phyloP scores from a whole-genome alignment of 1,140 invertebrate genomes.

The Drosophila athabasca region DNA sequence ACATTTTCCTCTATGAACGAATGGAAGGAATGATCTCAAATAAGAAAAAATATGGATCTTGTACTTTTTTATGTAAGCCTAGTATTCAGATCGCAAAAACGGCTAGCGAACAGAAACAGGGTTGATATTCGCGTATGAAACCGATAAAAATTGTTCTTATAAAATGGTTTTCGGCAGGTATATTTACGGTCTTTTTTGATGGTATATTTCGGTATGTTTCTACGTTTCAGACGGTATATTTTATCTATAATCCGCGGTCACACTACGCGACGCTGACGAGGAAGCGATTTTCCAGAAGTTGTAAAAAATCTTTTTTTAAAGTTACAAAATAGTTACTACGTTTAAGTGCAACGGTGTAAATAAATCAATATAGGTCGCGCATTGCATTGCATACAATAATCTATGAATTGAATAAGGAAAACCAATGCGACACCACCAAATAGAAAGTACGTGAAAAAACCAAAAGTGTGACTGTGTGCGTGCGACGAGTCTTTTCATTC shows the following conservation, averaged over 20 bases:
- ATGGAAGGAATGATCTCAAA: no score
- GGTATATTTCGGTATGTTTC: no score
- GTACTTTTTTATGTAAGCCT: no score
- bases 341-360: constrained; percentile 64
- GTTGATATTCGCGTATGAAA: no score
- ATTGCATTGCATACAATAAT: constrained; percentile 41
- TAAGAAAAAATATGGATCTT: no score
- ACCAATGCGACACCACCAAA: constrained; percentile 12
- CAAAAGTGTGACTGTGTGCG: constrained; percentile 65
- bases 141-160: no score
- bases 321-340: constrained; percentile 67
- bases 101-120: no score
- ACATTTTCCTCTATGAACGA: no score
- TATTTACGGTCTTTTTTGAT: no score
- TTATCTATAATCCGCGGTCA: background rate
- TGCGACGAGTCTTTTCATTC: constrained; percentile 54
- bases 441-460: constrained; percentile 73
- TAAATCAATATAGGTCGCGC: constrained; percentile 25
- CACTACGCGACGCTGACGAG: constrained; percentile 57
- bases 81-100: no score
- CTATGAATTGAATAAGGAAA: constrained; percentile 18
- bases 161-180: no score
- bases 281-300: constrained; percentile 64
- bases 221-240: background rate
- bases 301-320: constrained; percentile 37